Evolutionary conservation across 2,888 invertebrate genomes (phyloP), one percentile per base, ranked within the genome.

Genomic region (Portevinia maculata): DNA sequence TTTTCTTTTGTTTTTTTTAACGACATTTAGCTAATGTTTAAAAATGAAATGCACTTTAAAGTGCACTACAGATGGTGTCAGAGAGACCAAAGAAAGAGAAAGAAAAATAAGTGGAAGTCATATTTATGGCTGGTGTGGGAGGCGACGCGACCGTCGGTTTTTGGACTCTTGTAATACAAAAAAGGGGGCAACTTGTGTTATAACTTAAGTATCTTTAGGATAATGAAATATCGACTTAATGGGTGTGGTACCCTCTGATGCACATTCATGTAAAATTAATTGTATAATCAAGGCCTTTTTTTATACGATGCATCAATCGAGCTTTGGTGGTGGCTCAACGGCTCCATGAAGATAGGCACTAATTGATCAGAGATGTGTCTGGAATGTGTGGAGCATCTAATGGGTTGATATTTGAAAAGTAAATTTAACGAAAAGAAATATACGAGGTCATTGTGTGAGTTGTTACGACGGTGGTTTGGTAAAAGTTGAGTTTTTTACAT

Each of bases 1-100:
- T 13, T 37, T 1, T n/a, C n/a, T 37, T 13, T 50, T 30, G 7
- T 41, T 21, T 69, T 67, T 39, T 74, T 79, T 67, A 79, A 79
- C 62, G 55, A 75, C 75, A 75, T 70, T 69, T 75, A 69, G 74
- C 69, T 75, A 69, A 79, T 79, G 62, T 69, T 79, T 19, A 19
- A 19, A 79, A 37, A 53, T 55, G 50, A 64, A 75, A 70, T 81
- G 79, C 79, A 75, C 75, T 75, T 79, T 69, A 50, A 50, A 75
- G 50, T 69, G 69, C 74, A 69, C 32, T 57, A 34, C 24, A 11
- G 21, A 34, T 41, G 41, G 65, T 60, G 19, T 53, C 37, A 39
- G 15, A 7, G 55, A 24, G 30, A 21, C 2, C 24, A 24, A 5
- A 11, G 37, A 39, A 5, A 37, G 21, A 21, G 44, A 9, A 8